phyloP scores from a whole-genome alignment of 2,113 vertebrate species.

The Megaleporinus macrocephalus region DNA sequence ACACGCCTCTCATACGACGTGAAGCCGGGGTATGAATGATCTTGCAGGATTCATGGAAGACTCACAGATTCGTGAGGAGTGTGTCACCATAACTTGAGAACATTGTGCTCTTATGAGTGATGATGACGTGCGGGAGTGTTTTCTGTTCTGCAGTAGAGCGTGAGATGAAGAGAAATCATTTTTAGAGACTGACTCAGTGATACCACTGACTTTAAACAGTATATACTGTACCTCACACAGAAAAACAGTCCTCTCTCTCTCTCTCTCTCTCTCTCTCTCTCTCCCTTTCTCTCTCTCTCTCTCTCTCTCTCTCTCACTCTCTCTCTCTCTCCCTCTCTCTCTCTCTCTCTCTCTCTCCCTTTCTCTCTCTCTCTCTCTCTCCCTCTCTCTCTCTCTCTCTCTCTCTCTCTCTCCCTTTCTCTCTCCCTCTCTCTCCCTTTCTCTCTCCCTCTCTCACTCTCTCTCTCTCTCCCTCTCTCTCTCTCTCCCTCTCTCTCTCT shows the following conservation, averaged over 20 bases:
- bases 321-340: not conserved
- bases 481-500: not conserved
- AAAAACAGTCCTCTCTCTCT: too few species aligned
- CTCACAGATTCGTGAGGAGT: not conserved
- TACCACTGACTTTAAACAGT: too few species aligned
- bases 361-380: not conserved
- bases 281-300: not conserved
- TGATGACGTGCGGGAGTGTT: not conserved
- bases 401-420: not conserved
- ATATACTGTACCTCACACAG: too few species aligned
- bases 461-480: not conserved
- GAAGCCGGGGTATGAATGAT: not conserved
- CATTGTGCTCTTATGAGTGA: not conserved
- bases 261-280: not conserved
- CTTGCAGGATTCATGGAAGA: not conserved
- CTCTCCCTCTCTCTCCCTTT: not conserved
- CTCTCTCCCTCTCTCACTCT: not conserved
- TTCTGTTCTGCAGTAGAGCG: not conserved
- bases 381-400: not conserved
- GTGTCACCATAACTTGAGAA: not conserved
- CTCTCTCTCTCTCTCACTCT: not conserved
- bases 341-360: not conserved
- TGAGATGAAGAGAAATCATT: not conserved
- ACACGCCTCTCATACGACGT: not conserved
- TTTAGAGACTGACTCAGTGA: not conserved